phyloP scores from a whole-genome alignment of 2,888 invertebrate species.

The Dendrolimus houi region DNA sequence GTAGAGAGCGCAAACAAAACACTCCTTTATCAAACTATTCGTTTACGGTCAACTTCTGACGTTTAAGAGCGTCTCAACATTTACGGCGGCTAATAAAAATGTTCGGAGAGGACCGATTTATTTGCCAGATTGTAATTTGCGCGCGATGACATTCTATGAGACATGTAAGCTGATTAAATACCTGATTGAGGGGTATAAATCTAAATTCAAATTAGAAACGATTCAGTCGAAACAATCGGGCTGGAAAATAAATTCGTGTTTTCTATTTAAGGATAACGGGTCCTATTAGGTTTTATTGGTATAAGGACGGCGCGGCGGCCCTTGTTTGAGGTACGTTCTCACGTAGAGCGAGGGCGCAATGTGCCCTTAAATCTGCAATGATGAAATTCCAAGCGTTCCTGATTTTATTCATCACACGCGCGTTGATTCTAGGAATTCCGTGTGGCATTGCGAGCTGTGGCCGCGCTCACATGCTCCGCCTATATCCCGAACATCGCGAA shows the following conservation, averaged over 20 bases:
- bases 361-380: constrained; percentile 66
- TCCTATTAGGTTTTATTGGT: constrained; percentile 48
- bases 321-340: constrained; percentile 39
- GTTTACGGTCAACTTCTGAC: constrained; percentile 69
- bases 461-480: constrained; percentile 38
- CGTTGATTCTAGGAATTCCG: constrained; percentile 61
- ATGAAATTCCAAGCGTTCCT: constrained; percentile 60
- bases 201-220: constrained; percentile 44
- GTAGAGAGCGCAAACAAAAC: constrained; percentile 54
- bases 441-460: constrained; percentile 36
- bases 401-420: constrained; percentile 71
- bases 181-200: constrained; percentile 39
- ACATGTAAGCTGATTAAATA: constrained; percentile 1
- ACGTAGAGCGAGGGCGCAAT: constrained; percentile 44
- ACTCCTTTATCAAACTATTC: constrained; percentile 62
- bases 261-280: constrained; percentile 27
- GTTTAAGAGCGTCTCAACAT: constrained; percentile 65
- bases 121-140: constrained; percentile 47
- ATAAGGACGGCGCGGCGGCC: constrained; percentile 13
- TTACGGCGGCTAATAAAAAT: constrained; percentile 62
- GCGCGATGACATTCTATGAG: constrained; percentile 11
- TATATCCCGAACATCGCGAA: constrained; percentile 55
- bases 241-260: constrained; percentile 30
- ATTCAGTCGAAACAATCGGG: constrained; percentile 17
- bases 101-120: constrained; percentile 61